Evolutionary conservation across 2,888 invertebrate genomes (phyloP).

Genomic region (Nemotelus nigrinus): DNA sequence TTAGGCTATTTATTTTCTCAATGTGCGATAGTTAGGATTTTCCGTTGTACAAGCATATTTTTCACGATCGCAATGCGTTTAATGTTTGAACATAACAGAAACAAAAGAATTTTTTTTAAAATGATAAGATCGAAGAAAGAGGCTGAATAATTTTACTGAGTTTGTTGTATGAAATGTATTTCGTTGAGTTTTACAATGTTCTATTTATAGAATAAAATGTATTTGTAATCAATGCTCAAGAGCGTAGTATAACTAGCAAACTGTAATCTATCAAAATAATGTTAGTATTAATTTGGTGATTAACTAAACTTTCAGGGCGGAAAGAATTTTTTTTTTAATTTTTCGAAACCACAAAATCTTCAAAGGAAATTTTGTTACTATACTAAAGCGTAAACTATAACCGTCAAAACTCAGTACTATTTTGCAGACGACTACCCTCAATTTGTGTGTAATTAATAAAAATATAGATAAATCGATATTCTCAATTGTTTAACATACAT

Average conservation of each 20-base stretch:
- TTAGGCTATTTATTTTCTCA: constrained; percentile 1
- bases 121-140: constrained; percentile 4
- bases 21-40: neutral
- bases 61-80: too few species aligned
- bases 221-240: constrained; percentile 1
- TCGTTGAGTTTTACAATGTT: neutral
- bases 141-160: constrained; percentile 40
- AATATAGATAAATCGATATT: neutral
- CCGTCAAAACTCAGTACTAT: too few species aligned
- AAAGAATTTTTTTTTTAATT: too few species aligned
- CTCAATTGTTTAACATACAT: too few species aligned
- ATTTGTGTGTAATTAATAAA: neutral
- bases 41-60: too few species aligned
- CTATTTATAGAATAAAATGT: neutral
- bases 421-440: neutral
- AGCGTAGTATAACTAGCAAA: neutral
- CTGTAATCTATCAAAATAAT: neutral
- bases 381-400: too few species aligned
- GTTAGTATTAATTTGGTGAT: too few species aligned
- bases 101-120: too few species aligned
- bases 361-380: too few species aligned
- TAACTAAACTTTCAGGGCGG: too few species aligned
- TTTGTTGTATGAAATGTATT: constrained; percentile 10
- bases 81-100: too few species aligned
- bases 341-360: too few species aligned